Percentiles rank a stretch among this genome's conserved stretches.
phyloP scores from a whole-genome alignment of 2,797 vertebrate genomes.

The Gymnocypris eckloni region DNA sequence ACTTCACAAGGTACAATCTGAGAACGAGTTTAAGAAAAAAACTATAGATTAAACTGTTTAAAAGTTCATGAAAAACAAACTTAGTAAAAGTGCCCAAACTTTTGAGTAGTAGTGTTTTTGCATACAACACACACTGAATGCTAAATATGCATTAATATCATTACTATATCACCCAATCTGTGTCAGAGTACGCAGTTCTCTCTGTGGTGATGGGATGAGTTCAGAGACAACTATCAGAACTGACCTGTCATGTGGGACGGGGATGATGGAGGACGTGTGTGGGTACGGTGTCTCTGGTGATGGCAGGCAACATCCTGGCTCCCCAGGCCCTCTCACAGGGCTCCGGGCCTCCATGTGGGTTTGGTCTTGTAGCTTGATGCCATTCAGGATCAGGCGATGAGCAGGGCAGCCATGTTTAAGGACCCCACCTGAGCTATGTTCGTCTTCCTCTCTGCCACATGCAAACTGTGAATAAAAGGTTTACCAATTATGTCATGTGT shows the following conservation, averaged over 20 bases:
- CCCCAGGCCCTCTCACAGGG: slow-evolving; percentile 71
- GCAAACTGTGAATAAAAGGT: slow-evolving; percentile 63
- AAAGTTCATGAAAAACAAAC: background rate
- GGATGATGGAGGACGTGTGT: slow-evolving; percentile 79
- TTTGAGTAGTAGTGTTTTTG: background rate
- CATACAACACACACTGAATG: background rate
- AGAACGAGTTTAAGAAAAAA: background rate
- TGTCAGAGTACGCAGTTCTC: background rate
- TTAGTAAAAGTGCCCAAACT: too few relatives aligned
- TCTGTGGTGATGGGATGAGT: background rate
- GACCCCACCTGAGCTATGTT: slow-evolving; percentile 70
- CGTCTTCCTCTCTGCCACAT: slow-evolving; percentile 66
- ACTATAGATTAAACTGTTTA: too few relatives aligned
- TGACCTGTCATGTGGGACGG: slow-evolving; percentile 83
- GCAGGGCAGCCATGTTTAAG: slow-evolving; percentile 77
- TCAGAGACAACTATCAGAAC: background rate
- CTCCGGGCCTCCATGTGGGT: slow-evolving; percentile 76
- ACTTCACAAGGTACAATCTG: background rate
- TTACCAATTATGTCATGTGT: background rate
- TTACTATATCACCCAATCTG: background rate
- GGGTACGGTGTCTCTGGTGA: slow-evolving; percentile 61
- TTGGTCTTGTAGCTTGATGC: slow-evolving; percentile 73
- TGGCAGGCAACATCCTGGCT: slow-evolving; percentile 68
- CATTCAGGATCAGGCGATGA: slow-evolving; percentile 71
- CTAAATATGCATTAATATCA: background rate